A percentile compares a stretch with the other conserved stretches of the same genome.
These are phyloP conservation scores for Selene dorsalis DNA, from an alignment of 2,797 vertebrate species.

Conservation along the genomic window DNA sequence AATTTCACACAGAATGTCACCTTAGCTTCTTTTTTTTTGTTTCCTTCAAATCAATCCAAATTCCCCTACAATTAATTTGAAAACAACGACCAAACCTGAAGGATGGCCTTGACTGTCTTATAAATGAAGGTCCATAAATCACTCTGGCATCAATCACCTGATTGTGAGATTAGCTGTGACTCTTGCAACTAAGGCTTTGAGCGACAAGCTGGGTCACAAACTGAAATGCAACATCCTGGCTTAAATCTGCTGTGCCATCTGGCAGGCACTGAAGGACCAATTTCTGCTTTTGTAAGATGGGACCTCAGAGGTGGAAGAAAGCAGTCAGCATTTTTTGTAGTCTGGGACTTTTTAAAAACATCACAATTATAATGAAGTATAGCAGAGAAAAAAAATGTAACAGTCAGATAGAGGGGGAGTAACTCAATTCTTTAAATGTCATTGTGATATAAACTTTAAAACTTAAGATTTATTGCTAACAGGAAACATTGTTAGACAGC, in stretches of 20 bases:
- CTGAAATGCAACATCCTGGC: constrained; percentile 25
- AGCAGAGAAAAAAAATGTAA: not conserved
- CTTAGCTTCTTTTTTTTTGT: not conserved
- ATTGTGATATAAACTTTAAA: not conserved
- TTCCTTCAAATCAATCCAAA: not conserved
- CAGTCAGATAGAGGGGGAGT: not conserved
- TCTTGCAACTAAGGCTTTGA: constrained; percentile 28
- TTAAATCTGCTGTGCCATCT: constrained; percentile 63
- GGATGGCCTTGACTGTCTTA: not conserved
- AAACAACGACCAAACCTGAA: not conserved
- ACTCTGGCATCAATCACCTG: constrained; percentile 3
- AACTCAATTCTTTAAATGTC: not conserved
- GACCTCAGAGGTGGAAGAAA: constrained; percentile 14
- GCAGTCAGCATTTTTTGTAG: constrained; percentile 18
- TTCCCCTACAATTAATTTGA: not conserved
- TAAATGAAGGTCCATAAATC: constrained; percentile 6
- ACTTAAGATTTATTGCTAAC: not conserved
- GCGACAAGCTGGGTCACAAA: constrained; percentile 51
- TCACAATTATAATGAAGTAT: not conserved
- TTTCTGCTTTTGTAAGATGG: constrained; percentile 41
- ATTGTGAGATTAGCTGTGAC: constrained; percentile 15
- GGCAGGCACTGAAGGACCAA: constrained; percentile 36
- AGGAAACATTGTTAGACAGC: not conserved
- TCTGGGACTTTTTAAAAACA: constrained; percentile 27
- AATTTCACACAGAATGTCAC: not conserved